phyloP scores from a whole-genome alignment of 2,888 invertebrate genomes.

The Troglohyphantes excavatus region DNA sequence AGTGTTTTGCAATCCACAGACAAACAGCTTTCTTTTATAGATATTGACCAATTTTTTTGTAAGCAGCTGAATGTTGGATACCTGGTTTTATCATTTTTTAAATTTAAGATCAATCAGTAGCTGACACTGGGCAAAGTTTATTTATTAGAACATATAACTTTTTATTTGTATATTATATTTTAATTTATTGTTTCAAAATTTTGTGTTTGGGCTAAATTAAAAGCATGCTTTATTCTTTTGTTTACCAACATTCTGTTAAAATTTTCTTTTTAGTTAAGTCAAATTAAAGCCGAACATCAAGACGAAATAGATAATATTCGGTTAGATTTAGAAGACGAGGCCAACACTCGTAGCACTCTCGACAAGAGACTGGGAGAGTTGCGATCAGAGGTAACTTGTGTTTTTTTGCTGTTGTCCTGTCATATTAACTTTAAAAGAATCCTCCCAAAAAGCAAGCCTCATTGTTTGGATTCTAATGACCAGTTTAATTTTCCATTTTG shows the following conservation, averaged over 20 bases:
- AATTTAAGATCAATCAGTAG: background rate
- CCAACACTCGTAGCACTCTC: conserved; percentile 87
- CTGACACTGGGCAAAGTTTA: background rate
- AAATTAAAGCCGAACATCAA: conserved; percentile 85
- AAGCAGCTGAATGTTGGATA: too few species aligned
- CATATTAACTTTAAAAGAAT: too few species aligned
- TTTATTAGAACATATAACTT: too few species aligned
- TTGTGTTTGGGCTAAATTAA: too few species aligned
- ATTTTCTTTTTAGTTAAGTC: conserved; percentile 80
- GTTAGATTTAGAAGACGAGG: conserved; percentile 88
- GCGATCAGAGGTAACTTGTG: conserved; percentile 86
- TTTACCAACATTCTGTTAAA: background rate
- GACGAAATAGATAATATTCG: conserved; percentile 87
- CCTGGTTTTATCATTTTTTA: background rate
- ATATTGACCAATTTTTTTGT: too few species aligned
- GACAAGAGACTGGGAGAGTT: conserved; percentile 89
- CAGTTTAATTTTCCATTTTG: background rate
- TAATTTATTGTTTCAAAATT: background rate
- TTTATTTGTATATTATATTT: background rate
- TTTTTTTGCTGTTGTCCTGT: background rate
- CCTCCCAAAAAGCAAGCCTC: too few species aligned
- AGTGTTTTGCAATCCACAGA: too few species aligned
- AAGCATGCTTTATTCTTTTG: background rate
- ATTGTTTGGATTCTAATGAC: too few species aligned
- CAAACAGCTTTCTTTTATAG: too few species aligned